Conservation (phyloP, 1,140 invertebrate genomes). For the Drosophila varians region DNA sequence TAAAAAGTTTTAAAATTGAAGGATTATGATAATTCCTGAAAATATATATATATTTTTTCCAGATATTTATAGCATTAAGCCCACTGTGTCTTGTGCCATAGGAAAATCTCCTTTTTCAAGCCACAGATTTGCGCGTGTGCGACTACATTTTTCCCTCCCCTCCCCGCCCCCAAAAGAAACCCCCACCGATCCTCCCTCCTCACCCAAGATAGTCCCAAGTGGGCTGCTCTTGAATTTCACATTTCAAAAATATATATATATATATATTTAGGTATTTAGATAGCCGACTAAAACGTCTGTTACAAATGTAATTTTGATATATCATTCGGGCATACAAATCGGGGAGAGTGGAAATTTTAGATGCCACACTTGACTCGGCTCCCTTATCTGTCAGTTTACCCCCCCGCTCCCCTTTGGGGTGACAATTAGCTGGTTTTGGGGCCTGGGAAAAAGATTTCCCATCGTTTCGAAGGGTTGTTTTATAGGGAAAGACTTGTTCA, state of each 20-base stretch:
- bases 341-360: not conserved
- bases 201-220: slow-evolving; percentile 21
- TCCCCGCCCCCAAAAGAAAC: too few species aligned
- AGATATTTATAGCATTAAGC: not conserved
- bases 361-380: not conserved
- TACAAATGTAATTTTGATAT: slow-evolving; percentile 63
- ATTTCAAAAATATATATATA: slow-evolving; percentile 6
- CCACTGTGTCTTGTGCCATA: slow-evolving; percentile 9
- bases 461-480: slow-evolving; percentile 15
- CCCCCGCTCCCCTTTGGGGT: slow-evolving; percentile 30
- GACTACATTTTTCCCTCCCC: not conserved
- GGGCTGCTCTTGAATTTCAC: slow-evolving; percentile 45
- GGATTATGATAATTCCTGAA: too few species aligned
- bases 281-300: slow-evolving; percentile 37
- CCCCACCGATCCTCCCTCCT: not conserved
- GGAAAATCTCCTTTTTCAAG: not conserved
- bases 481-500: not conserved
- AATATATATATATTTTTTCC: not conserved
- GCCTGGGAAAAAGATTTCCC: slow-evolving; percentile 44
- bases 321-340: slow-evolving; percentile 28
- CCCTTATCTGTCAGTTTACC: too few species aligned
- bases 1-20: too few species aligned
- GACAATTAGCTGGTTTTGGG: slow-evolving; percentile 52
- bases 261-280: slow-evolving; percentile 6
- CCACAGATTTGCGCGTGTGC: slow-evolving; percentile 38